phyloP scores from a whole-genome alignment of 2,113 vertebrate species.

The Carassius gibelio region DNA sequence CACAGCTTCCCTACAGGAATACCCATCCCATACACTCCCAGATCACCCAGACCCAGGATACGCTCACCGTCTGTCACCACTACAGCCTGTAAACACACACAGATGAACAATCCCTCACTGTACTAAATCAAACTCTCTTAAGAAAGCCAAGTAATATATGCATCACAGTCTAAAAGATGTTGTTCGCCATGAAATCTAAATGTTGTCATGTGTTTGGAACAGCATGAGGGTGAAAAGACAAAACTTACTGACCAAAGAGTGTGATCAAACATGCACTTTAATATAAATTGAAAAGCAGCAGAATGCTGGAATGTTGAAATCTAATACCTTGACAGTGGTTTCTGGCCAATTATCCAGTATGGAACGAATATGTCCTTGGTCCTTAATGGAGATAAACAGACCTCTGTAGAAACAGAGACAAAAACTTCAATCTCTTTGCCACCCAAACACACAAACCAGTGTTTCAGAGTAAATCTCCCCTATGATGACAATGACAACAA shows the following conservation, averaged over 20 bases:
- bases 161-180: too few relatives aligned
- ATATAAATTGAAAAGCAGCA: neutral
- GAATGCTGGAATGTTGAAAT: neutral
- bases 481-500: too few relatives aligned
- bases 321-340: slow-evolving; percentile 84
- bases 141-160: neutral
- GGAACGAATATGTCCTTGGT: slow-evolving; percentile 92
- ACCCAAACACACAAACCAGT: too few relatives aligned
- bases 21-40: slow-evolving; percentile 97
- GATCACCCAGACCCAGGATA: slow-evolving; percentile 92
- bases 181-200: too few relatives aligned
- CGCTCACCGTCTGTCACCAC: slow-evolving; percentile 97
- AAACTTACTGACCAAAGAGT: neutral
- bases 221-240: neutral
- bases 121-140: neutral
- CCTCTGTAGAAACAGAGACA: slow-evolving; percentile 77
- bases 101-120: too few relatives aligned
- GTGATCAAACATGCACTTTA: neutral
- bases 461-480: too few relatives aligned
- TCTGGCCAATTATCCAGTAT: slow-evolving; percentile 98
- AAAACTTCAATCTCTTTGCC: neutral
- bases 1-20: slow-evolving; percentile 96
- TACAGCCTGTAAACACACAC: slow-evolving; percentile 80
- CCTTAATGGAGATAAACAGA: slow-evolving; percentile 93
- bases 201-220: neutral